Conservation (phyloP, 2,888 invertebrate species). For the Leptodirus hochenwartii region DNA sequence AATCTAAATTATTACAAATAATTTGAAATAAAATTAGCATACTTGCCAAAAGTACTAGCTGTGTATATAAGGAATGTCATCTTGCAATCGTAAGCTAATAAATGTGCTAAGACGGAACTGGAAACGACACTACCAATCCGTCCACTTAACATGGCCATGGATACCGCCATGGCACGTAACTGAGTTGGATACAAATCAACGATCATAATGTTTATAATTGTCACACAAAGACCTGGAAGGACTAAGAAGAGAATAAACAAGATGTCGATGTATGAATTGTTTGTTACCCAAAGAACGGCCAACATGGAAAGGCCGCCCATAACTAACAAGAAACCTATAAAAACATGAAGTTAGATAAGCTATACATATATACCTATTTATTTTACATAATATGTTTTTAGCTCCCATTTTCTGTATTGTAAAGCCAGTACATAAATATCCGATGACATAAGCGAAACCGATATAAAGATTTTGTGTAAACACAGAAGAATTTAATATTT, state of each 20-base stretch:
- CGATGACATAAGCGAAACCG: conserved; percentile 12
- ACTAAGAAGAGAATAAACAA: conserved; percentile 16
- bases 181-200: conserved; percentile 24
- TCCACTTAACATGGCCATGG: conserved; percentile 43
- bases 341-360: not conserved
- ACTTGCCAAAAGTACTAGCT: conserved; percentile 10
- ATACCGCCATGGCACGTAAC: conserved; percentile 40
- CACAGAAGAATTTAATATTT: conserved; percentile 10
- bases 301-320: too few species aligned
- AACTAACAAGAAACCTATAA: too few species aligned
- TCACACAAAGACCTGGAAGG: conserved; percentile 16
- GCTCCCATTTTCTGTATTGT: conserved; percentile 12
- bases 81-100: conserved; percentile 31
- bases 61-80: conserved; percentile 14
- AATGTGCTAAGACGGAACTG: conserved; percentile 41
- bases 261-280: conserved; percentile 14
- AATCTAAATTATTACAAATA: too few species aligned
- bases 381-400: conserved; percentile 13
- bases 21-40: conserved; percentile 4
- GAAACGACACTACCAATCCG: conserved; percentile 43
- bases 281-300: conserved; percentile 13
- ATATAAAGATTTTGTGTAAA: conserved; percentile 14
- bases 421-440: conserved; percentile 11
- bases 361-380: not conserved
- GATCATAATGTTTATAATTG: conserved; percentile 18